Conservation (phyloP, 2,113 vertebrate genomes). For the Pantherophis guttatus region DNA sequence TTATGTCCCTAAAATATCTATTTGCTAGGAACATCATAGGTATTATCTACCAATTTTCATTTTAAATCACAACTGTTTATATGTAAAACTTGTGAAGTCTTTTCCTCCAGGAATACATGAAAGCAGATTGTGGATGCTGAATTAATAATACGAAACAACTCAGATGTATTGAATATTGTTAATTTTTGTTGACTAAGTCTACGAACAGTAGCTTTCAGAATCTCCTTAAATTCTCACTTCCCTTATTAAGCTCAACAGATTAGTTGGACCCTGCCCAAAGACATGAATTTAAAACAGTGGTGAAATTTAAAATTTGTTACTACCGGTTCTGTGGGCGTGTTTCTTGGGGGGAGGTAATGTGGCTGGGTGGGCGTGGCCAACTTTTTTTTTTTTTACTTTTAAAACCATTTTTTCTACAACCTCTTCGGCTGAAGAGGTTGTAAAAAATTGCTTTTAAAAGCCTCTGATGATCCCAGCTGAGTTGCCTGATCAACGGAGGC, state of each 20-base stretch:
- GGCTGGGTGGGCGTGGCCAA: too few relatives aligned
- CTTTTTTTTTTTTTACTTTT: too few relatives aligned
- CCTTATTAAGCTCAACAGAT: not conserved
- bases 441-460: too few relatives aligned
- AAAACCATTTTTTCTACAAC: too few relatives aligned
- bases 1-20: not conserved
- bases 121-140: not conserved
- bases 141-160: not conserved
- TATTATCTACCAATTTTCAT: not conserved
- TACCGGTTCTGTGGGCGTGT: too few relatives aligned
- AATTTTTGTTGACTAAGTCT: not conserved
- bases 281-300: not conserved
- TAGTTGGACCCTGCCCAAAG: not conserved
- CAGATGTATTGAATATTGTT: not conserved
- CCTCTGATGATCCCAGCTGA: too few relatives aligned
- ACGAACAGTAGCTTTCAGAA: not conserved
- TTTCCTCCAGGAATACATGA: not conserved
- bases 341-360: too few relatives aligned
- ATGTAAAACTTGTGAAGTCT: not conserved
- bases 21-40: not conserved
- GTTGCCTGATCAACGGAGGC: too few relatives aligned
- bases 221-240: not conserved
- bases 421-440: too few relatives aligned
- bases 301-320: too few relatives aligned
- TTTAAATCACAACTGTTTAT: not conserved